These are phyloP conservation scores for Acanthopagrus latus DNA, from an alignment of 2,797 vertebrate genomes.

Conservation along the genomic window DNA sequence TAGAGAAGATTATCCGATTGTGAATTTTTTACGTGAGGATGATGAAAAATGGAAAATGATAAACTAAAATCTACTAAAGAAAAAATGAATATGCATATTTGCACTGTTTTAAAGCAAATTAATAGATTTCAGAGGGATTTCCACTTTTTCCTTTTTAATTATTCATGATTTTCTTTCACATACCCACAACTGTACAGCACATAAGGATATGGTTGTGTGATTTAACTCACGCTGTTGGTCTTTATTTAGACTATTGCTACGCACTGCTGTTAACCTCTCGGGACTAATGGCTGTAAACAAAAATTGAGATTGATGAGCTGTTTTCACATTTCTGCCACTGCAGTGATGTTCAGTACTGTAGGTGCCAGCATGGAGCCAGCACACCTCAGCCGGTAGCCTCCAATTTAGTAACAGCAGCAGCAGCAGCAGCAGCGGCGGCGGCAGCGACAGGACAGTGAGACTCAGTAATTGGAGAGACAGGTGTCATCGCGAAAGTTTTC, in stretches of 20 bases:
- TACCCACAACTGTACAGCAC: no score
- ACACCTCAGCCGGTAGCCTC: constrained; percentile 18
- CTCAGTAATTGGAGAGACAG: constrained; percentile 53
- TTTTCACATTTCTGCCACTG: not conserved
- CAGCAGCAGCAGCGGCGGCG: not conserved
- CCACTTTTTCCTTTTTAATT: not conserved
- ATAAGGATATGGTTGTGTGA: not conserved
- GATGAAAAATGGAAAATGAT: no score
- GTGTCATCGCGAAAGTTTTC: constrained; percentile 29
- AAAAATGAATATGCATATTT: not conserved
- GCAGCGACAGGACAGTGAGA: constrained; percentile 18
- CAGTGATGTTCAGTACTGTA: constrained; percentile 1
- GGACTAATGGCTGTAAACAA: not conserved
- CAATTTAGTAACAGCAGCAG: constrained; percentile 33
- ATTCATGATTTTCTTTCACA: not conserved
- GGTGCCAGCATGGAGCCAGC: constrained; percentile 14
- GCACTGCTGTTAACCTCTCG: not conserved
- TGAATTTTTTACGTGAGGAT: not conserved
- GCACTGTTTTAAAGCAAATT: not conserved
- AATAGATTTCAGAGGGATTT: not conserved
- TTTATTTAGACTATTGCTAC: not conserved
- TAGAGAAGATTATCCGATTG: not conserved
- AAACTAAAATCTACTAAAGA: not conserved
- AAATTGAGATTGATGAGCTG: not conserved
- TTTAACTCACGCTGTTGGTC: not conserved